Evolutionary conservation across 2,113 vertebrate species (phyloP), one percentile per base, ranked within the genome.

Genomic region (Porphyrio hochstetteri): DNA sequence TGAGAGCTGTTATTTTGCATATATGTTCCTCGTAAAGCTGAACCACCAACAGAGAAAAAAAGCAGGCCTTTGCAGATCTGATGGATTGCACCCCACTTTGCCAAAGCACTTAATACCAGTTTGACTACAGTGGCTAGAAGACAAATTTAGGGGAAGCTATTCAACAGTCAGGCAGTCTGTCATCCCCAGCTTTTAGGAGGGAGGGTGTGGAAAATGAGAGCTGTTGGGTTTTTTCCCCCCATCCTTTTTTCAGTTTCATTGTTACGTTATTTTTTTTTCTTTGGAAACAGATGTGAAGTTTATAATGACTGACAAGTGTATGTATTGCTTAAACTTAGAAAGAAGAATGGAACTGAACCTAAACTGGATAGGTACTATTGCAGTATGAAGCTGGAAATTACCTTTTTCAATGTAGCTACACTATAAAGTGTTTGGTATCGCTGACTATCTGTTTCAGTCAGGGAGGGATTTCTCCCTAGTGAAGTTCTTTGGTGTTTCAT

Each of bases 81-180:
- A 98, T 97, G 97, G 98, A 98, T 98, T 96, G 97, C 96, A 97
- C 97, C 97, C 97, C 85, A 92, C 98, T 98, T 99, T 99, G 99
- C 99, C 99, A 99, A 99, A 99, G 98, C 98, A 98, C 97, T 97
- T 97, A 91, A 97, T 75, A 97, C 97, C 98, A 97, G 96, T 97
- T 97, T 98, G 97, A 98, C 97, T 96, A 92, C 92, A 95, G 91
- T 97, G 96, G 86, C 94, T 97, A 93, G 95, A 97, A 93, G 92
- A 96, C 88, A 92, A 80, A 96, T 97, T 94, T 94, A 96, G 94
- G 96, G 96, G 90, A 95, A 90, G 65, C 48, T 82, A 40, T 94
- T 97, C 94, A 95, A 53, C 95, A 94, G 86, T 95, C 95, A 97
- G 97, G 97, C 98, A 98, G 96, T 97, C 84, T 93, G 60, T 95